Evolutionary conservation across 2,113 vertebrate genomes (phyloP), one percentile per base, ranked within the genome.

Genomic region (Polypterus bichir): DNA sequence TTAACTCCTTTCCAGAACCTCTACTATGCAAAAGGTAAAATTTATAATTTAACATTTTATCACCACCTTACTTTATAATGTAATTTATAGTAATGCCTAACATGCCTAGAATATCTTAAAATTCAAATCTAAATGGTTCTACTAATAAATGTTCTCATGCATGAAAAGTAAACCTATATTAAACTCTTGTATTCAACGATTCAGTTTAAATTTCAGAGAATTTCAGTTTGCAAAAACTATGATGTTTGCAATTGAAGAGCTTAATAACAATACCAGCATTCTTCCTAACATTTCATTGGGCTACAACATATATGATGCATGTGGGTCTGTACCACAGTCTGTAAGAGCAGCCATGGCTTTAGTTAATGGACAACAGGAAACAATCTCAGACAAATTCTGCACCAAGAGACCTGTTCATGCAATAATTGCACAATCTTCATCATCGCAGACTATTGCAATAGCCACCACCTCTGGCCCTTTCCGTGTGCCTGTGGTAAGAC

Each of bases 231-330:
- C 48, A 5, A 11, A 63, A 46, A 64, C 66, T 3, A 64, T 67
- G 66, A 55, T 63, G 4, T 67, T 62, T 46, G 66, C 66, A 3
- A 64, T 67, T 46, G 44, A 60, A 6, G 66, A 67, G 60, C 60
- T 67, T 59, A 64, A 67, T 49, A 48, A 59, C 9, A 59, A 59
- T 4, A 47, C 9, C 11, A 47, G 9, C 6, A 44, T 67, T 46
- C 66, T 67, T 44, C 62, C 66, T 9, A 7, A 54, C 9, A 11
- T 67, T 46, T 59, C n/a, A 5, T 53, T 67, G 61, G 61, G 61
- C 46, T 67, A 64, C 48, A 49, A 59, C 7, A 67, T 67, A 46
- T 64, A 60, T 9, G 62, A 64, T 53, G 55, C 48, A 4, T 67
- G 66, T 44, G 52, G 48, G 5, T 59, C 54, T 5, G 48, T 59